These are phyloP conservation scores for Hirundo rustica DNA, from an alignment of 2,797 vertebrate species.

Conservation along the genomic window DNA sequence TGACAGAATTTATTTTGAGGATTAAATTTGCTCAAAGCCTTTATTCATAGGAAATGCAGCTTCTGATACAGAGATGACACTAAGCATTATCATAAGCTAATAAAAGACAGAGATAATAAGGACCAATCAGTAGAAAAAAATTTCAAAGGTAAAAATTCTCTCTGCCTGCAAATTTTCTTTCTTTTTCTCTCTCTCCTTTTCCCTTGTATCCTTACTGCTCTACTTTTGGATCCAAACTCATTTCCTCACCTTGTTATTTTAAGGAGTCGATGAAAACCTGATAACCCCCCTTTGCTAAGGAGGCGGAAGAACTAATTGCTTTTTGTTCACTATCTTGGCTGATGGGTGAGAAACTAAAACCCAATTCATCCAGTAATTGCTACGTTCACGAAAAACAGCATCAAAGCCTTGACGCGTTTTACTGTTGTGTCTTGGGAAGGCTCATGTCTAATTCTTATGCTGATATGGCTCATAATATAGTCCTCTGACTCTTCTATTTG, in stretches of 20 bases:
- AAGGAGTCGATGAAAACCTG: conserved; percentile 73
- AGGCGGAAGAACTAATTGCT: conserved; percentile 79
- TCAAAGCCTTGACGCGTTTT: conserved; percentile 71
- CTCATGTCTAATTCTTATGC: conserved; percentile 75
- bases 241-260: conserved; percentile 43
- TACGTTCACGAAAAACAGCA: conserved; percentile 70
- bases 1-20: conserved; percentile 33
- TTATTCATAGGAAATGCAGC: conserved; percentile 39
- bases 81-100: conserved; percentile 43
- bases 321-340: conserved; percentile 77
- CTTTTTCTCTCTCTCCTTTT: neutral
- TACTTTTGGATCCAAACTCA: neutral
- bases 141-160: conserved; percentile 28
- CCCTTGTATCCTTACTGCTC: neutral
- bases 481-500: conserved; percentile 76
- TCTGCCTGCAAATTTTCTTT: neutral
- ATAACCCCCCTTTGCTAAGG: conserved; percentile 67
- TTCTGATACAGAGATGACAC: conserved; percentile 14
- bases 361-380: conserved; percentile 77
- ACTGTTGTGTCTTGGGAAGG: conserved; percentile 68
- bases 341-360: conserved; percentile 75
- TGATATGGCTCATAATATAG: conserved; percentile 73
- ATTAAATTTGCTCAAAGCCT: conserved; percentile 53
- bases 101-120: conserved; percentile 37
- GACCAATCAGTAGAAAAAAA: conserved; percentile 48